A percentile compares a stretch with the other conserved stretches of the same genome.
Conservation (phyloP, 2,888 invertebrate species). For the Polydesmus complanatus region DNA sequence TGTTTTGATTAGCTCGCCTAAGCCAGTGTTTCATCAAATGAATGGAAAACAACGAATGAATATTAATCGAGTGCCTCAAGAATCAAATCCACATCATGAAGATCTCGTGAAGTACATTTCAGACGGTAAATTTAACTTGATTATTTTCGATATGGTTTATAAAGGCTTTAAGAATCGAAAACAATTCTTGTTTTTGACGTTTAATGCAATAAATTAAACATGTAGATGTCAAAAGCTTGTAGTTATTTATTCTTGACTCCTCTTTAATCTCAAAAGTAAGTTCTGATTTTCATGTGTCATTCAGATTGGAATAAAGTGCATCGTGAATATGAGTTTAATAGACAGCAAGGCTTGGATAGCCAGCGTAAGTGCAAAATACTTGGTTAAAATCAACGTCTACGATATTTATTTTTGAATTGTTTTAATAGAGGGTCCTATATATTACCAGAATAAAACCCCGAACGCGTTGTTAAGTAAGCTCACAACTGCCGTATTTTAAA, state of each 20-base stretch:
- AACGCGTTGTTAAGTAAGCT: neutral
- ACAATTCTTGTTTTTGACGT: too few relatives aligned
- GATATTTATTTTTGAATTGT: neutral
- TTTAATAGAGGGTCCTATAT: conserved; percentile 1
- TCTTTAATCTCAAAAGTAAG: neutral
- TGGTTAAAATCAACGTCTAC: too few relatives aligned
- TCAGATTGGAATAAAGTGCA: conserved; percentile 49
- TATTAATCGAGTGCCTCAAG: conserved; percentile 44
- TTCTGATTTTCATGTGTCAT: conserved; percentile 20
- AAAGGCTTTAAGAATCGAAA: too few relatives aligned
- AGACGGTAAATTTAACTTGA: conserved; percentile 48
- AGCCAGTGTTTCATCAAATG: conserved; percentile 63
- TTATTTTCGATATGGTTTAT: neutral
- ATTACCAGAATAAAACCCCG: conserved; percentile 1
- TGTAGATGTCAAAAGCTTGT: too few relatives aligned
- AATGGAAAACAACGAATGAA: conserved; percentile 42
- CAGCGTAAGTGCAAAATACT: conserved; percentile 1
- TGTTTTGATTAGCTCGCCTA: conserved; percentile 48
- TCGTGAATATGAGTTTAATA: conserved; percentile 32
- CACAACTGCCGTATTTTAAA: neutral
- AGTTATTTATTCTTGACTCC: too few relatives aligned
- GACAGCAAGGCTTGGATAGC: conserved; percentile 6
- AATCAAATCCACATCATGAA: conserved; percentile 63
- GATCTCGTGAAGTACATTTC: conserved; percentile 73
- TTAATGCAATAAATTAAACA: too few relatives aligned